Conservation (phyloP, 2,797 vertebrate genomes). For the Acestrorhynchus altus region DNA sequence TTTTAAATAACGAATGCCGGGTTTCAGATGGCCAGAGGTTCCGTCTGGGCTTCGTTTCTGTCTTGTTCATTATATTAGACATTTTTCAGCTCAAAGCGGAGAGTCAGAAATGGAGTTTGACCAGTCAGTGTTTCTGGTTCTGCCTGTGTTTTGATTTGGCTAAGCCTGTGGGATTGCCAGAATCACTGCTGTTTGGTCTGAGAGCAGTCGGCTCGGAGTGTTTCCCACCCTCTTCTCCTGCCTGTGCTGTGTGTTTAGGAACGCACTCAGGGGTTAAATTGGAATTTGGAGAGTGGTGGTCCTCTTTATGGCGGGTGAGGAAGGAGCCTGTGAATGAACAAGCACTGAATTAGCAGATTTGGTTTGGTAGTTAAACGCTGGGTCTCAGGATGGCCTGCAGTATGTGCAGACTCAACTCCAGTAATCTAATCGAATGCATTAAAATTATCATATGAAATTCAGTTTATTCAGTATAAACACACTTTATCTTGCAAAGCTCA, state of each 20-base stretch:
- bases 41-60: background rate
- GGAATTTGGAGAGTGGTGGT: background rate
- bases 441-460: no score
- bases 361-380: background rate
- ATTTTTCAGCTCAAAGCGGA: background rate
- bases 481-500: no score
- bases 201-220: background rate
- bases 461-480: no score
- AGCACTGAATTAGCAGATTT: background rate
- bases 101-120: background rate
- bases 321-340: background rate
- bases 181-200: conserved; percentile 4
- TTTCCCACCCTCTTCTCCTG: background rate
- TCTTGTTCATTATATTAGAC: background rate
- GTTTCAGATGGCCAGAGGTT: background rate
- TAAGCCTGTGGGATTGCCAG: background rate
- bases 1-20: background rate
- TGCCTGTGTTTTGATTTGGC: background rate
- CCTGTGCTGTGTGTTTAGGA: background rate
- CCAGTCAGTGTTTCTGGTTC: background rate
- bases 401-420: background rate
- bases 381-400: no score
- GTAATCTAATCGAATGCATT: no score
- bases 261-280: background rate
- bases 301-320: background rate